Evolutionary conservation across 2,797 vertebrate genomes (phyloP).

Genomic region (Aulostomus chinensis): DNA sequence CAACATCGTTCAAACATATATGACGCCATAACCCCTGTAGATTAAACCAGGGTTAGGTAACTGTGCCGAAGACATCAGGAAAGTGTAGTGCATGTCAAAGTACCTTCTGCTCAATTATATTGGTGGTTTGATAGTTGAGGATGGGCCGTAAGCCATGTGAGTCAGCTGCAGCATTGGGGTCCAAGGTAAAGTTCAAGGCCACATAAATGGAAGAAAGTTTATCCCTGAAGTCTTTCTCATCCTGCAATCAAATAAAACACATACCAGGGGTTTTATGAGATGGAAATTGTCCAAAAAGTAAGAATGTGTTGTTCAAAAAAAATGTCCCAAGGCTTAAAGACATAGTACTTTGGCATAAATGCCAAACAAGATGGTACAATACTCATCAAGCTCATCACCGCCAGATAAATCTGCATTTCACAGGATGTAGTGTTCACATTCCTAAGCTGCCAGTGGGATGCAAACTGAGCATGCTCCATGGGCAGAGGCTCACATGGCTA

Average conservation of each 20-base stretch:
- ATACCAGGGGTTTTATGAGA: too few relatives aligned
- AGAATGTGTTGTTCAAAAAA: background rate
- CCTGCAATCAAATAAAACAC: constrained; percentile 71
- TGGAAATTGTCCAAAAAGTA: background rate
- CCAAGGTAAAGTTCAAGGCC: constrained; percentile 88
- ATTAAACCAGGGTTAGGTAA: too few relatives aligned
- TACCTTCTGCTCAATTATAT: constrained; percentile 89
- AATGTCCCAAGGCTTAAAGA: background rate
- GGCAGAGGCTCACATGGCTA: too few relatives aligned
- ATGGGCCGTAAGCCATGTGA: constrained; percentile 84
- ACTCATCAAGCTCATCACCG: too few relatives aligned
- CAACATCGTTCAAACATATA: background rate
- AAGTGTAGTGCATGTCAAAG: background rate
- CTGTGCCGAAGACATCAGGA: background rate
- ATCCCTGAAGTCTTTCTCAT: constrained; percentile 92
- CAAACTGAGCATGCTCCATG: too few relatives aligned
- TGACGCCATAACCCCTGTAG: constrained; percentile 3
- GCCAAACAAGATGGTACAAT: too few relatives aligned
- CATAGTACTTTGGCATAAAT: too few relatives aligned
- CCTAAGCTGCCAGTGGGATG: too few relatives aligned
- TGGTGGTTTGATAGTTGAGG: constrained; percentile 87
- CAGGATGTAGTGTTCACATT: too few relatives aligned
- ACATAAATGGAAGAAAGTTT: constrained; percentile 91
- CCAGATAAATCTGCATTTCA: too few relatives aligned
- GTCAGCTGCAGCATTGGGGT: constrained; percentile 82